These are phyloP conservation scores for Oophaga sylvatica DNA, from an alignment of 2,797 vertebrate genomes.

Conservation along the genomic window DNA sequence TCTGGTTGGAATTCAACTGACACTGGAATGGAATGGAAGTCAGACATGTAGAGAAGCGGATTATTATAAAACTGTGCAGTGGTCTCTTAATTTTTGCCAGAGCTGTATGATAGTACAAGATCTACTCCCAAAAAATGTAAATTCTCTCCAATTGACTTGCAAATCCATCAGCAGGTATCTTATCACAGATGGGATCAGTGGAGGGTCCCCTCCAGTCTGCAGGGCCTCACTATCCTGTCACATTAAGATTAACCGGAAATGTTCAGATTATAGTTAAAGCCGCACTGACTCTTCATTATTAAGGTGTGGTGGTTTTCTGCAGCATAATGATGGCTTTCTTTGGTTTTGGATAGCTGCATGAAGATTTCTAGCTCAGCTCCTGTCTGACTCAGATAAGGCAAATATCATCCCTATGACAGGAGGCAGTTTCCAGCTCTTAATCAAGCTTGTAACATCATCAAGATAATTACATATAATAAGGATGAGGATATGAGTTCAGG, in stretches of 20 bases:
- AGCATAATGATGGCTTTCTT: not conserved
- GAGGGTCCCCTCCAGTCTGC: too few relatives aligned
- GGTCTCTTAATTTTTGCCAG: too few relatives aligned
- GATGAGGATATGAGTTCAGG: not conserved
- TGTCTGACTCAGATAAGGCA: not conserved
- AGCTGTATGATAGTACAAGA: too few relatives aligned
- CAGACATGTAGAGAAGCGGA: too few relatives aligned
- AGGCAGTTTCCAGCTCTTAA: not conserved
- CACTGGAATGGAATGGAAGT: too few relatives aligned
- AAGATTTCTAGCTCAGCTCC: not conserved
- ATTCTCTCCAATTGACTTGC: too few relatives aligned
- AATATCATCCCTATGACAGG: not conserved
- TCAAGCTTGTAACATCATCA: not conserved
- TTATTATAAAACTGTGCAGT: too few relatives aligned
- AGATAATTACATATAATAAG: slow-evolving; percentile 1
- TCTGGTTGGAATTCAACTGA: too few relatives aligned
- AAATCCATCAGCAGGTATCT: too few relatives aligned
- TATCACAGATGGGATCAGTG: too few relatives aligned
- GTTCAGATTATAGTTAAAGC: not conserved
- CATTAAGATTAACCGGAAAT: not conserved
- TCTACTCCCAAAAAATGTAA: too few relatives aligned
- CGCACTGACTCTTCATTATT: not conserved
- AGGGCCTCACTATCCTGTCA: not conserved
- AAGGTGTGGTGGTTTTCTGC: slow-evolving; percentile 21
- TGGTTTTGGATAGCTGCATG: not conserved